Evolutionary conservation across 2,113 vertebrate genomes (phyloP), one percentile per base, ranked within the genome.

Genomic region (Phalacrocorax carbo): DNA sequence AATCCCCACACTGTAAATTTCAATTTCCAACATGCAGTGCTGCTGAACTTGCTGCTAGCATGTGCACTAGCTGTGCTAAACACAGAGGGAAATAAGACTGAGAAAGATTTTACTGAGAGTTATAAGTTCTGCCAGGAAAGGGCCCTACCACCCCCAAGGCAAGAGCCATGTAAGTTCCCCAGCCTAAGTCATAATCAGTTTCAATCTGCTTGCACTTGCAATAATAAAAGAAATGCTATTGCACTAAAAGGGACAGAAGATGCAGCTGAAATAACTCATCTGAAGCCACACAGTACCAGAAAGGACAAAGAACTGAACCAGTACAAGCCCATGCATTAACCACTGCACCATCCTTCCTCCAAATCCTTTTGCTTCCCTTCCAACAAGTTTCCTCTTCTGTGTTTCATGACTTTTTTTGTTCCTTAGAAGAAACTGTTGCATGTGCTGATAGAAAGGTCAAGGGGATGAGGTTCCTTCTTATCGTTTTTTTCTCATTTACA

Each of bases 381-480:
- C 36, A 73, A 7, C 18, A 83, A 32, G 3, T 44, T 71, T 66
- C 9, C 6, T 51, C 32, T 60, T 62, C 57, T 34, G 19, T 20
- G 16, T 72, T 91, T 65, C 2, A 2, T 52, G 8, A n/a, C 10
- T 58, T 76, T 11, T 44, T 88, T 64, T 46, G 6, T 32, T 82
- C 44, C 42, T 84, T 30, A 34, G 9, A 25, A 7, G 10, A 87
- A 81, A 82, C 0, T 0, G 18, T 20, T 65, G 13, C 4, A 27
- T 57, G 48, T 81, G 8, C 23, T 65, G 13, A 68, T 6, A 72
- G 6, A 88, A 83, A 81, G 32, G 15, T 52, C 26, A 61, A 40
- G 12, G 5, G 38, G 5, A 54, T 17, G 0, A 49, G 15, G 1
- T 0, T 30, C 69, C 61, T 80, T 40, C 9, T 46, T 13, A 16